phyloP scores from a whole-genome alignment of 2,797 vertebrate genomes.

The Gobionotothen gibberifrons region DNA sequence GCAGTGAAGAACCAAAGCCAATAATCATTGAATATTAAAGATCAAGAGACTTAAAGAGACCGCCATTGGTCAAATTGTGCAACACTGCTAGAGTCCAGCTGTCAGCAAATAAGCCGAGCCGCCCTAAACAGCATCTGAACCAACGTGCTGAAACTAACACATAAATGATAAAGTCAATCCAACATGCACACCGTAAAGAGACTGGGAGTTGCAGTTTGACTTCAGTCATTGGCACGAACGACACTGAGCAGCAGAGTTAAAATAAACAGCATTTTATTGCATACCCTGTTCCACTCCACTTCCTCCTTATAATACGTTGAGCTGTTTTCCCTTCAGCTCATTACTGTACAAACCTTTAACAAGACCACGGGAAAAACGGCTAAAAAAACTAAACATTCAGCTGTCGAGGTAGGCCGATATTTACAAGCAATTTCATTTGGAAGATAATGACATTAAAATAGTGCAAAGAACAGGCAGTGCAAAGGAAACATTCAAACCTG shows the following conservation, averaged over 20 bases:
- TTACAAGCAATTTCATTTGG: conserved; percentile 30
- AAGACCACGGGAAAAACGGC: conserved; percentile 33
- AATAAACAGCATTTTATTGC: conserved; percentile 65
- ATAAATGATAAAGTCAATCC: neutral
- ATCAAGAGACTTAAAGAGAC: neutral
- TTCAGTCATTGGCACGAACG: neutral
- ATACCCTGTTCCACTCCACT: conserved; percentile 52
- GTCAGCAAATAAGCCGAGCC: conserved; percentile 13
- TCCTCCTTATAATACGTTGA: conserved; percentile 40
- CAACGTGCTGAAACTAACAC: neutral
- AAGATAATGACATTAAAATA: conserved; percentile 56
- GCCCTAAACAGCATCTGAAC: conserved; percentile 1
- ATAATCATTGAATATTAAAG: too few relatives aligned
- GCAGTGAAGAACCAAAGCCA: too few relatives aligned
- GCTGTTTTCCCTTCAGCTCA: conserved; percentile 32
- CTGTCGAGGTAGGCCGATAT: conserved; percentile 39
- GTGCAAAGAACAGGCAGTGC: conserved; percentile 72
- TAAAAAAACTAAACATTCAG: conserved; percentile 62
- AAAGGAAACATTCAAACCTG: neutral
- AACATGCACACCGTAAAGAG: neutral
- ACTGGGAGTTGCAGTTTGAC: neutral
- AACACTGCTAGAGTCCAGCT: neutral
- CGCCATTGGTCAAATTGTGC: neutral
- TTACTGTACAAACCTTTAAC: conserved; percentile 42
- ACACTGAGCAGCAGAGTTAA: conserved; percentile 30